Base-by-base conservation (phyloP, 2,797 vertebrate genomes). In the Acanthiza pusilla region DNA sequence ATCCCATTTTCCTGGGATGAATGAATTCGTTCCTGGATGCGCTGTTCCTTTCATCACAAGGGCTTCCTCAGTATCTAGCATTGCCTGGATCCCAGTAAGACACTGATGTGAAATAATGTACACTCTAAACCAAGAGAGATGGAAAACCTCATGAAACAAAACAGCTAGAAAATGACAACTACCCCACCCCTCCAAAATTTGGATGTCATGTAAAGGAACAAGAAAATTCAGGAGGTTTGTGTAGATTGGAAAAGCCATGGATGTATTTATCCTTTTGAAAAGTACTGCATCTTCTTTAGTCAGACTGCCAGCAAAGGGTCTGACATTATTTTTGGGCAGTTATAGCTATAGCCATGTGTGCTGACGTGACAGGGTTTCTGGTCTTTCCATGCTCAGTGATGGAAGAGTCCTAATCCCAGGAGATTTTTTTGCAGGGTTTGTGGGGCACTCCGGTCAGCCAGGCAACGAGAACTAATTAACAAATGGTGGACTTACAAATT, bases 101-200 rank as follows among this genome's bases (percentile, higher is more conserved):
- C 7, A 62, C 9, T 29, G 17, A 4, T 15, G 18, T 61, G 45
- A 71, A 79, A 61, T 61, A 72, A 67, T 6, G 16, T 23, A 10
- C 36, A 47, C 5, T 29, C 18, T 73, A 40, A 34, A 60, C 6
- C 22, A 76, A 54, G 7, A 60, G 13, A 84, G 12, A 13, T 63
- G 48, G 19, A 75, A 84, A 88, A 58, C 1, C 10, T 77, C 11
- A 7, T 30, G 3, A 66, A 82, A 66, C 22, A 12, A 76, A 86
- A 29, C 17, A 61, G 32, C 3, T 23, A 48, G 34, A 60, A 78
- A 85, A 77, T 1, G 0, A 25, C 47, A 80, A 15, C 0, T 3
- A 3, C 8, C 3, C 11, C 5, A 1, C 0, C 3, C 14, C 3
- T 2, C 0, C 13, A 3, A 50, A 19, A 58, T 51, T 15, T 48